phyloP scores from a whole-genome alignment of 2,797 vertebrate genomes.

The Nasua narica region DNA sequence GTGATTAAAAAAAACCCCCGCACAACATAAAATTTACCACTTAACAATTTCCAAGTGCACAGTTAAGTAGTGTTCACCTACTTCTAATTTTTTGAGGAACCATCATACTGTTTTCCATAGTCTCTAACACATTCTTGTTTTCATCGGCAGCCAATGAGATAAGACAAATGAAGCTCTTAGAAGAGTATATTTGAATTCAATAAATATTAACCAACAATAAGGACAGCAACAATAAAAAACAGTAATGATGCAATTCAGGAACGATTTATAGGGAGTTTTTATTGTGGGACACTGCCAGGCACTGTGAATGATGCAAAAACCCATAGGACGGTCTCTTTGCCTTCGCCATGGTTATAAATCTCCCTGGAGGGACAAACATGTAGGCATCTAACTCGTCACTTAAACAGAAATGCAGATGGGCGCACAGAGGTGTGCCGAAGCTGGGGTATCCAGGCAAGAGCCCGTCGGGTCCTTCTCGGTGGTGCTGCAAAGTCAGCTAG shows the following conservation, averaged over 20 bases:
- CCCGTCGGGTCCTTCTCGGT: fast-evolving
- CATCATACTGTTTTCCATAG: neutral
- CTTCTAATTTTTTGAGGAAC: neutral
- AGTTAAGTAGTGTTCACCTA: neutral
- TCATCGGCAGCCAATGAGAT: neutral
- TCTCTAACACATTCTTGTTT: neutral
- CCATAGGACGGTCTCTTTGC: no score
- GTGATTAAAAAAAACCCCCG: neutral
- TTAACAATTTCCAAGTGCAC: neutral
- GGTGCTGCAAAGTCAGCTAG: neutral
- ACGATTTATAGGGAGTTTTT: neutral
- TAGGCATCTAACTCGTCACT: neutral
- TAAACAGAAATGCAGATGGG: neutral
- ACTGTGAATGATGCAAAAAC: neutral
- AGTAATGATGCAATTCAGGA: neutral
- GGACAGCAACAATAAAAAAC: neutral
- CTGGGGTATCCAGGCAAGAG: neutral
- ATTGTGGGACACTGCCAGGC: neutral
- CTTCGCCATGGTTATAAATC: neutral
- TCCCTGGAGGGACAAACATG: neutral
- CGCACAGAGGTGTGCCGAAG: fast-evolving
- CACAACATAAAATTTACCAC: neutral
- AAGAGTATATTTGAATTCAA: neutral
- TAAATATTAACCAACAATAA: neutral
- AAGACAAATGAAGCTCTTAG: neutral